These are phyloP conservation scores for Phainopepla nitens DNA, from an alignment of 2,113 vertebrate genomes.

Conservation along the genomic window DNA sequence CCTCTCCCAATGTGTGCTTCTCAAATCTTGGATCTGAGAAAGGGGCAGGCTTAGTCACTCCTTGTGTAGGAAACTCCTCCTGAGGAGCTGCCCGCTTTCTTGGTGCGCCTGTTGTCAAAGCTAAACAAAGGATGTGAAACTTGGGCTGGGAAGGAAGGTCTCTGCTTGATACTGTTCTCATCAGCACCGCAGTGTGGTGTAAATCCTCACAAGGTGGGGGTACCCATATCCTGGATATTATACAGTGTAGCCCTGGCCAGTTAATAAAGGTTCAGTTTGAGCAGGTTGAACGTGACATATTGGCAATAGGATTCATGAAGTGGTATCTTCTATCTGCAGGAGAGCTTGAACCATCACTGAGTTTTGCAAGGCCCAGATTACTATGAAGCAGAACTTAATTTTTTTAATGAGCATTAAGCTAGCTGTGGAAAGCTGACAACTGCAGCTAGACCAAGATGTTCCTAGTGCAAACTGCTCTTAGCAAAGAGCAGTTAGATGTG, in stretches of 20 bases:
- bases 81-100: background rate
- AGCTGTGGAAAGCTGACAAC: background rate
- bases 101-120: background rate
- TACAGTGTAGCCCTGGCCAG: background rate
- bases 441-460: background rate
- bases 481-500: background rate
- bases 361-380: background rate
- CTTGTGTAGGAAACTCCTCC: background rate
- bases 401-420: background rate
- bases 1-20: rapidly evolving
- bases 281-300: background rate
- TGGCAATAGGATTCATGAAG: background rate
- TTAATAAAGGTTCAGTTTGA: background rate
- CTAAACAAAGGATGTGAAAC: background rate
- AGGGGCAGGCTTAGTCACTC: background rate
- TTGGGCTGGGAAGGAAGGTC: background rate
- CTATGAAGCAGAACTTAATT: background rate
- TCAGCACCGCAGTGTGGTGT: background rate
- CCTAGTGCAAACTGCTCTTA: background rate
- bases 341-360: background rate
- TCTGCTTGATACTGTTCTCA: background rate
- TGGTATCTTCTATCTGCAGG: background rate
- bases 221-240: background rate
- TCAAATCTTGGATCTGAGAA: background rate
- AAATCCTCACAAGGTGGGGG: background rate